These are phyloP conservation scores for Tolypeutes matacus DNA, from an alignment of 2,797 vertebrate genomes.

Conservation along the genomic window DNA sequence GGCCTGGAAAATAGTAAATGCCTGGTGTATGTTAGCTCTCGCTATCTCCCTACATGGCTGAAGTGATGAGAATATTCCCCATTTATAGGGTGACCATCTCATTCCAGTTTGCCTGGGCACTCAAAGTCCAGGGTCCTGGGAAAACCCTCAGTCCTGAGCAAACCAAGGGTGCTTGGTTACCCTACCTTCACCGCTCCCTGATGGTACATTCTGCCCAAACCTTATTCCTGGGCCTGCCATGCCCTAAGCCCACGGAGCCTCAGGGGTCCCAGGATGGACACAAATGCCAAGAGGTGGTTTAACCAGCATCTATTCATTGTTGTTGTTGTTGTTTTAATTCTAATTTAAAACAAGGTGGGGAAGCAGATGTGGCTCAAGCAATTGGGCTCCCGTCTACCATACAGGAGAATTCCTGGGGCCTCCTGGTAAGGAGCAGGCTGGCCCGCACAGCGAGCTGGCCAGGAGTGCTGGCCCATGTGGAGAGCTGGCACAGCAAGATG, in stretches of 20 bases:
- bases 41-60: background rate
- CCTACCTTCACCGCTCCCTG: background rate
- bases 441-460: no score
- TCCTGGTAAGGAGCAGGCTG: no score
- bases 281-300: background rate
- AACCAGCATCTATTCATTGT: background rate
- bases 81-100: background rate
- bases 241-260: background rate
- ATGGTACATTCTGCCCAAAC: background rate
- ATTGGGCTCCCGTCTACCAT: no score
- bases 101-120: background rate
- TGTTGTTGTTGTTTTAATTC: no score
- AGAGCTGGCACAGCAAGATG: no score
- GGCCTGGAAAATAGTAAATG: background rate
- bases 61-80: background rate
- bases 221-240: background rate
- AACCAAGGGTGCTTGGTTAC: background rate
- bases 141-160: background rate
- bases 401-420: no score
- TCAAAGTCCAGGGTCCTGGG: background rate
- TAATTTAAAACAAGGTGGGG: no score
- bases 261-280: background rate
- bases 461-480: no score
- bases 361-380: no score
- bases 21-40: background rate